Evolutionary conservation across 2,888 invertebrate species (phyloP), one percentile per base, ranked within the genome.

Genomic region (Drosophila tripunctata): DNA sequence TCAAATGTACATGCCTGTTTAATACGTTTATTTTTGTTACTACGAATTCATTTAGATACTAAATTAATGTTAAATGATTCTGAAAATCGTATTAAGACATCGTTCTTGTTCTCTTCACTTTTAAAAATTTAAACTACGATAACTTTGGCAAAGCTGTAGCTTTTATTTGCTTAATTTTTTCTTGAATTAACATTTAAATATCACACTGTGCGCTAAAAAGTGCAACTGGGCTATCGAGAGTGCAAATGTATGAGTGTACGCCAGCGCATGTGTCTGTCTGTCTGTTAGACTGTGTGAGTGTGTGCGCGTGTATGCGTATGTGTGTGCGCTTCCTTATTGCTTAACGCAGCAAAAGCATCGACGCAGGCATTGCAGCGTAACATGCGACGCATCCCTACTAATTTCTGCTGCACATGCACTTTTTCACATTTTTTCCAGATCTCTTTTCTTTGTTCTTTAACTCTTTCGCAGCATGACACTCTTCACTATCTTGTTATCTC

Each of bases 341-440:
- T 85, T 76, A 82, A 81, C 81, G 75, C 86, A 85, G 86, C 86
- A 81, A 75, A 81, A 85, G 76, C 82, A 71, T 64, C 58, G 71
- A 31, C 61, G 43, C 51, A 58, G 41, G 54, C 69, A 54, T 41
- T 60, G 66, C 68, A 72, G 81, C 62, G 62, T 41, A 81, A 78
- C 69, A 67, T 56, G 63, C 63, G 52, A 54, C 55, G 63, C 63
- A 58, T 73, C 60, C 60, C 56, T 72, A 85, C 87, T 81, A 81
- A 81, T 81, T 81, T 81, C 56, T 81, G 85, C 81, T 75, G 82
- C 79, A 69, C 81, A 67, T 84, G 87, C 87, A 87, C 35, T 82
- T 87, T 80, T 75, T 27, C 12, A 36, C 14, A 12, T 35, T 54
- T 35, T 30, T 60, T 33, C 10, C 17, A 55, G 60, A 21, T 56